These are phyloP conservation scores for Nomada ferruginata DNA, from an alignment of 2,888 invertebrate genomes.

Conservation along the genomic window DNA sequence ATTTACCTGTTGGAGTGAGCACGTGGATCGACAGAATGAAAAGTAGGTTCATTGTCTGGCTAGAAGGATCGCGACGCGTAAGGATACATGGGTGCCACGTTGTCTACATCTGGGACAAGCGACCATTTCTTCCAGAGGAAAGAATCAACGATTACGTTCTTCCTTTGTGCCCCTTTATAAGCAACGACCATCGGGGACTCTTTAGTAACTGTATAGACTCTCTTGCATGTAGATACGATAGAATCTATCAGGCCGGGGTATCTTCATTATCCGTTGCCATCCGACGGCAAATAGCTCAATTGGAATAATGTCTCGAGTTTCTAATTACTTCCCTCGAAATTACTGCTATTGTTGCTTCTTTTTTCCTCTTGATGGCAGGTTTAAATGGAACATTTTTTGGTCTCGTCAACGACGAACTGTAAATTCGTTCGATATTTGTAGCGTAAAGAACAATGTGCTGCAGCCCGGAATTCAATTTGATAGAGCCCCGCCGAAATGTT, in stretches of 20 bases:
- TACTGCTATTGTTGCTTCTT: no score
- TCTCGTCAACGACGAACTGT: no score
- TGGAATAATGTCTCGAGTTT: slow-evolving; percentile 26
- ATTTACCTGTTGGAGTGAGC: slow-evolving; percentile 64
- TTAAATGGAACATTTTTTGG: no score
- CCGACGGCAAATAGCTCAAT: slow-evolving; percentile 37
- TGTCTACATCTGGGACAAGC: slow-evolving; percentile 45
- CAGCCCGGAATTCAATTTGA: no score
- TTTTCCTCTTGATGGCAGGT: no score
- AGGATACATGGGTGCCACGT: slow-evolving; percentile 58
- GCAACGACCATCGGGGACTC: slow-evolving; percentile 28
- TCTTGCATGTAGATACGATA: slow-evolving; percentile 38
- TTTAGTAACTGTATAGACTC: slow-evolving; percentile 34
- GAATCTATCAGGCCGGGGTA: slow-evolving; percentile 43
- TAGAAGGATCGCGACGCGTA: slow-evolving; percentile 58
- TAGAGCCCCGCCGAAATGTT: no score
- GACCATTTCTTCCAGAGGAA: slow-evolving; percentile 53
- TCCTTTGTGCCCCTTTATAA: slow-evolving; percentile 47
- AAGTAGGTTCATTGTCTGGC: slow-evolving; percentile 75
- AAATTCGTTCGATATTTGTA: no score
- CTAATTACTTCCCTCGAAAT: slow-evolving; percentile 4
- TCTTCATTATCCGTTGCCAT: slow-evolving; percentile 54
- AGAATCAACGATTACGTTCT: slow-evolving; percentile 64
- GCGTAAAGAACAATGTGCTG: no score
- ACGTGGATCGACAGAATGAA: slow-evolving; percentile 75